Evolutionary conservation across 2,888 invertebrate species (phyloP), one percentile per base, ranked within the genome.

Genomic region (Microplitis manilae): DNA sequence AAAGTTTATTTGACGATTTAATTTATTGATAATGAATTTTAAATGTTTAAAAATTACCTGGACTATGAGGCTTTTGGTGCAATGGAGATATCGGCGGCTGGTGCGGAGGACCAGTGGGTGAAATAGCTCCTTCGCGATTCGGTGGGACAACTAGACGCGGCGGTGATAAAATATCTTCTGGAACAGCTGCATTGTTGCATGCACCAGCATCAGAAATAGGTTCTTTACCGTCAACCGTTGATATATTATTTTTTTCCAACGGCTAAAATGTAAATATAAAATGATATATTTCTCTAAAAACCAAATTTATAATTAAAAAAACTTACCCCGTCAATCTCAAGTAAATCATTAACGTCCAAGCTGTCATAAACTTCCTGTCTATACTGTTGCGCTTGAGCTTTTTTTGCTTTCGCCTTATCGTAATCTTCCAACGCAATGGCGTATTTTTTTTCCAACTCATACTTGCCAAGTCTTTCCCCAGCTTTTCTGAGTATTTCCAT

Each of bases 351-450:
- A 0, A 98, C 92, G 82, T 94, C 92, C 0, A 97, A 91, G 77
- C 94, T 94, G 72, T 94, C 93, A 84, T 96, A 95, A 1, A 96
- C 93, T 72, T 95, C 93, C 15, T 93, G 91, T 68, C 96, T 92
- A 76, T 96, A 97, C 84, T 96, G 95, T 84, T 97, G 95, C 85
- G 97, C 97, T 90, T 97, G 95, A 78, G 95, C 94, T 85, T 98
- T 95, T 90, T 98, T 97, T 75, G 95, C 91, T 79, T 96, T 93
- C 0, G 98, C 98, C 79, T 95, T 94, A 85, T 97, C 97, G 87
- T 97, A 98, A 90, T 98, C 97, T 86, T 98, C 98, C 76, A 95
- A 92, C 62, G 96, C 96, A 1, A 98, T 97, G 0, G 98, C 98
- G 76, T 97, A 96, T 39, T 96, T 92, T 87, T 98, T 98, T 84